Evolutionary conservation across 2,888 invertebrate species (phyloP).

Genomic region (Lasioglossum oenotherae): DNA sequence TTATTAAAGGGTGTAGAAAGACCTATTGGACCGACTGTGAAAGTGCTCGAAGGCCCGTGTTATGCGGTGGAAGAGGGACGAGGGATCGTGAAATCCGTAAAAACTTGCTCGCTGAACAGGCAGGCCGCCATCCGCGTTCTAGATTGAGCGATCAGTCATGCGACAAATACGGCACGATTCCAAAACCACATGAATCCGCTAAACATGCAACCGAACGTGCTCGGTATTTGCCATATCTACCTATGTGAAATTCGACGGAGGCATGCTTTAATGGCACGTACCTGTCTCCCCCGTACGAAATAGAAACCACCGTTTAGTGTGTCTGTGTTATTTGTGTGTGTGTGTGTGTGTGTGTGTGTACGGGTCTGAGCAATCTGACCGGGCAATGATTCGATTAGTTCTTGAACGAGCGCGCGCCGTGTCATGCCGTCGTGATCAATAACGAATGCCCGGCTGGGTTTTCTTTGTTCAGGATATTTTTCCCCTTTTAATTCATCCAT

Average conservation of each 20-base stretch:
- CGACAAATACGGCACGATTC: constrained; percentile 25
- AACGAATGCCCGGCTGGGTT: constrained; percentile 38
- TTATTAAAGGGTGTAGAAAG: background rate
- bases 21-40: background rate
- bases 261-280: constrained; percentile 56
- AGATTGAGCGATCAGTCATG: constrained; percentile 29
- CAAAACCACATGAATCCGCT: constrained; percentile 21
- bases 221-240: background rate
- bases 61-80: background rate
- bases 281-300: constrained; percentile 37
- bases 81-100: background rate
- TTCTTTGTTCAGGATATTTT: constrained; percentile 75
- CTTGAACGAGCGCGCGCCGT: background rate
- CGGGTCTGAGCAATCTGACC: background rate
- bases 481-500: constrained; percentile 82
- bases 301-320: constrained; percentile 9
- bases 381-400: background rate
- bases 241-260: constrained; percentile 19
- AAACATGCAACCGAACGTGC: constrained; percentile 32
- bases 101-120: background rate
- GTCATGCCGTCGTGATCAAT: constrained; percentile 45
- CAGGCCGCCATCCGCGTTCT: background rate
- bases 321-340: background rate
- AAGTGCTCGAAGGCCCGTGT: background rate
- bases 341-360: background rate